Conservation (phyloP, 2,797 vertebrate species). For the Sarcoramphus papa region DNA sequence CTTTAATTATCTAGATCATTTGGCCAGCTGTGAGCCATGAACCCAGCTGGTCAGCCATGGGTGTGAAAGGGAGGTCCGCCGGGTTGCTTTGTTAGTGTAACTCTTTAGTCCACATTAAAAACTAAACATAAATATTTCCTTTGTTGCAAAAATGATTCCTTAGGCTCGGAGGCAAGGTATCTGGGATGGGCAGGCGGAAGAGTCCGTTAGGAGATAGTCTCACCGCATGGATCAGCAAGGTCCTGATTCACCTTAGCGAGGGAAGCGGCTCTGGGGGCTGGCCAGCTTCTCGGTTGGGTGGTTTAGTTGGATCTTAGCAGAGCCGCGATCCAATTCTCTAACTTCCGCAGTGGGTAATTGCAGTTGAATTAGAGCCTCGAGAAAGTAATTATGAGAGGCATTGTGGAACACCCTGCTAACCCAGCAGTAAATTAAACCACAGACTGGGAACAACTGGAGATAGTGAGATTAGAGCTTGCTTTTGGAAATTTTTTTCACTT, state of each 20-base stretch:
- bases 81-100: neutral
- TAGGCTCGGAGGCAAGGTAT: neutral
- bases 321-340: constrained; percentile 5
- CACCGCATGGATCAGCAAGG: neutral
- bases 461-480: constrained; percentile 21
- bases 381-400: constrained; percentile 57
- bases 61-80: neutral
- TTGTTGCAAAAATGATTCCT: neutral
- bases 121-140: neutral
- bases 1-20: constrained; percentile 77
- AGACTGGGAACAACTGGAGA: constrained; percentile 49
- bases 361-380: constrained; percentile 51
- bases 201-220: neutral
- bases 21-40: constrained; percentile 74
- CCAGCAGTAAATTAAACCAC: constrained; percentile 61
- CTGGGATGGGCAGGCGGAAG: neutral
- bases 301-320: constrained; percentile 5
- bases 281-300: neutral
- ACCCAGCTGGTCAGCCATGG: constrained; percentile 58
- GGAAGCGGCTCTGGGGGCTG: neutral
- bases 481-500: neutral
- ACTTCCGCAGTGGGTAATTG: constrained; percentile 59
- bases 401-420: constrained; percentile 60
- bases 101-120: neutral
- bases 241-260: neutral